A percentile compares a stretch with the other conserved stretches of the same genome.
Conservation (phyloP, 1,140 invertebrate species). For the Leptopilina clavipes region DNA sequence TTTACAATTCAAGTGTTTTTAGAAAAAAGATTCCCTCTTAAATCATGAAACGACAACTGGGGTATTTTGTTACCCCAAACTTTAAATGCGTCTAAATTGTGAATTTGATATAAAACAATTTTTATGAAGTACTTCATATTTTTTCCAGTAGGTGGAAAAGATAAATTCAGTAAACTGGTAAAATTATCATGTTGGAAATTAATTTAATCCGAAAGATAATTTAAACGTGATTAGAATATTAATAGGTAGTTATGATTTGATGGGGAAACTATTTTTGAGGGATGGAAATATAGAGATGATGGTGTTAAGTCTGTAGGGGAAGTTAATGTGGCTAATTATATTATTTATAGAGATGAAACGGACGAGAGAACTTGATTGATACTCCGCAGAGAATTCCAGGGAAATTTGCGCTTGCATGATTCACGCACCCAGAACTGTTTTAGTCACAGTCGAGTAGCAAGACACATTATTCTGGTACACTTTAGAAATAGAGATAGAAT, state of each 20-base stretch:
- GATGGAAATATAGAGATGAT: not conserved
- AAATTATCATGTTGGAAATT: no score
- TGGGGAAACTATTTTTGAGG: not conserved
- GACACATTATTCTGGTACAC: not conserved
- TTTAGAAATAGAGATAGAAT: not conserved
- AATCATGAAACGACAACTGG: not conserved
- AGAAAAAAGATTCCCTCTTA: not conserved
- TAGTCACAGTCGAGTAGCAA: not conserved
- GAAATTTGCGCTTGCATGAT: not conserved
- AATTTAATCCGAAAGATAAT: not conserved
- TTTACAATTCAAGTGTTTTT: not conserved
- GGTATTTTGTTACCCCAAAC: no score
- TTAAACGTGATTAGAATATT: constrained; percentile 6
- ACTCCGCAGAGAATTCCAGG: not conserved
- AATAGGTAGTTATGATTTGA: not conserved
- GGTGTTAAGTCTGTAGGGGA: not conserved
- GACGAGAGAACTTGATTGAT: constrained; percentile 23
- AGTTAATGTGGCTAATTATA: constrained; percentile 28
- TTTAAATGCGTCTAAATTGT: no score
- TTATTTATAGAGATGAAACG: constrained; percentile 27
- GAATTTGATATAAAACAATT: no score
- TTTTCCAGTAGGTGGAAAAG: no score
- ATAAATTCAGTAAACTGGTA: no score
- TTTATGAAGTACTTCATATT: no score
- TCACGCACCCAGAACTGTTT: constrained; percentile 21